A percentile compares a stretch with the other conserved stretches of the same genome.
These are phyloP conservation scores for Calyptommatus sinebrachiatus DNA, from an alignment of 2,113 vertebrate genomes.

Conservation along the genomic window DNA sequence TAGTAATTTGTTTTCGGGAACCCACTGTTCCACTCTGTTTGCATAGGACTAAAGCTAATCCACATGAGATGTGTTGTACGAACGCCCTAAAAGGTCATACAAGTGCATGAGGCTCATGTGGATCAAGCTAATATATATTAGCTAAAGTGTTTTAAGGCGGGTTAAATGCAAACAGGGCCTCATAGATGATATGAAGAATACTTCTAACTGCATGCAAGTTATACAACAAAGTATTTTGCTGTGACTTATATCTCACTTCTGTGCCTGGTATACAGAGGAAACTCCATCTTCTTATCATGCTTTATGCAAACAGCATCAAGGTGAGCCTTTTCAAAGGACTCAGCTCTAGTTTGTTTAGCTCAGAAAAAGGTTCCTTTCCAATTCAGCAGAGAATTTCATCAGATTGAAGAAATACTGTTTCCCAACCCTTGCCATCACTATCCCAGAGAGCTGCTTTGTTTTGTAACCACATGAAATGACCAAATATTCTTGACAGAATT, in stretches of 20 bases:
- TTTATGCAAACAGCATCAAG: not conserved
- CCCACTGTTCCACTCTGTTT: no score
- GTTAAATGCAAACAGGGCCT: no score
- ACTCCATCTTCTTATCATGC: not conserved
- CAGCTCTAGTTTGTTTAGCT: not conserved
- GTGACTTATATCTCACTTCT: not conserved
- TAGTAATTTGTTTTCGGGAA: no score
- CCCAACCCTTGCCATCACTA: not conserved
- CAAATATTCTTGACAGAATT: not conserved
- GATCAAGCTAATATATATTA: no score
- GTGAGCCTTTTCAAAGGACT: not conserved
- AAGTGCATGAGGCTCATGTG: no score
- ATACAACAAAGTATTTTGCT: not conserved
- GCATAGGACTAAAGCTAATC: no score
- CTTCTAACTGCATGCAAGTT: not conserved
- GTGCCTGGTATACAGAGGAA: not conserved
- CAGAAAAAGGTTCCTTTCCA: not conserved
- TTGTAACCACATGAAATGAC: not conserved
- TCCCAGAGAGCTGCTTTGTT: not conserved
- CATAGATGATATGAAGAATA: not conserved
- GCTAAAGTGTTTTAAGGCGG: no score
- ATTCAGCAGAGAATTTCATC: no score
- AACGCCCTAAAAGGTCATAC: no score
- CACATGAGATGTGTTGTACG: no score
- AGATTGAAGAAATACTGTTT: not conserved